Base-by-base conservation (phyloP, 2,888 invertebrate genomes). In the Drosophila limbata region DNA sequence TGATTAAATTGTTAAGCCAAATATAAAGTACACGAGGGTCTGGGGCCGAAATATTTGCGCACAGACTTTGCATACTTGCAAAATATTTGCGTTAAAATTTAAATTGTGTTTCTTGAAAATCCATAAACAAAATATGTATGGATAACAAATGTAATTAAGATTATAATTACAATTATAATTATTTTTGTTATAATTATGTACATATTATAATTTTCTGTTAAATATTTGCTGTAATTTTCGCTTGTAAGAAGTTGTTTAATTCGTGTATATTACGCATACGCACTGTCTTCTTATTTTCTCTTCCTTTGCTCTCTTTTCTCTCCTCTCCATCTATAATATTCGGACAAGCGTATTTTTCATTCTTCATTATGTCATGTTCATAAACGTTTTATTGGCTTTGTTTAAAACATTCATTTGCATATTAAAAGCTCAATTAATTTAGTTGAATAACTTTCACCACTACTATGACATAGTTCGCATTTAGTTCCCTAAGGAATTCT, bases 1-100 rank as follows among this genome's bases (percentile, higher is more conserved):
- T 83, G 77, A 79, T 81, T 73, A 79, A 77, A 79, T 74, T 74
- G 73, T 67, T 21, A 73, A 69, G 71, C 31, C 69, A 80, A 79
- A 82, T 79, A 81, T 77, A 72, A 71, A 68, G 59, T 44, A n/a
- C 48, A 13, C 13, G 13, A 13, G 35, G 35, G 33, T 33, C 35
- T 2, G 21, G 21, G 21, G 1, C 4, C 21, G 21, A 25, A 25
- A 67, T 73, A 69, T 76, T 76, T 75, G 51, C 42, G 15, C 19
- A 19, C 57, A 48, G 69, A 44, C 28, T 56, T 37, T 15, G 35
- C 45, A 55, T 13, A 13, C 9, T 35, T 47, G 28, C 55, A 21
- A 62, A 70, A 57, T 56, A 67, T 73, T 72, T 67, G 40, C 50
- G 8, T 21, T 44, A 39, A 40, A 59, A 31, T 72, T 61, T 13